Base-by-base conservation (phyloP, 2,888 invertebrate genomes). In the Drosophila birchii region DNA sequence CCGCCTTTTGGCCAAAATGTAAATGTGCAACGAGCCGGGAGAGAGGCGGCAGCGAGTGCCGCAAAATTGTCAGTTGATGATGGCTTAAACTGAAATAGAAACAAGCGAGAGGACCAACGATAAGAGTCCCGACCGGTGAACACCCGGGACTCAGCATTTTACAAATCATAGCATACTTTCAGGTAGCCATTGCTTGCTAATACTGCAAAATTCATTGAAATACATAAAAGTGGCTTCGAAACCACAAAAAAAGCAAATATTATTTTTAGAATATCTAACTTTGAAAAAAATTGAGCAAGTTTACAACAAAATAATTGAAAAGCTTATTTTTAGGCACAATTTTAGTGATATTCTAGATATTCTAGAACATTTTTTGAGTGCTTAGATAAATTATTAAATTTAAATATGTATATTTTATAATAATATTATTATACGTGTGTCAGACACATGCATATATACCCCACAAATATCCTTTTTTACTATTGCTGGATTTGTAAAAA, bases 21-120 rank as follows among this genome's bases (percentile, higher is more conserved):
- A 86, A 84, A 84, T 86, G 85, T 75, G 78, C 77, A 74, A 62
- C 76, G 70, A 76, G 64, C 60, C 53, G 51, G 55, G 61, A 45
- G 47, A 32, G 29, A 51, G 45, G 45, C 23, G 45, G 45, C 36
- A 34, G 34, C 63, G 44, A 51, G 60, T 49, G 59, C 68, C 56
- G 66, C 59, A 69, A 75, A 84, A 88, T 86, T 88, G 86, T 78
- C 78, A 76, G 86, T 82, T 88, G 86, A 80, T 88, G 83, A 80
- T 74, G 87, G 55, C 63, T 54, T 47, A 69, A 68, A 56, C 69
- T 41, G 70, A 16, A 68, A 56, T 68, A 39, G 68, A 12, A 67
- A 43, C 51, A 23, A 23, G 34, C 9, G 0, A 41, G 18, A 36
- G 16, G 8, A 9, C 16, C 1, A 14, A 12, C 8, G n/a, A 51